Evolutionary conservation across 2,888 invertebrate species (phyloP).

Genomic region (Polyommatus icarus): DNA sequence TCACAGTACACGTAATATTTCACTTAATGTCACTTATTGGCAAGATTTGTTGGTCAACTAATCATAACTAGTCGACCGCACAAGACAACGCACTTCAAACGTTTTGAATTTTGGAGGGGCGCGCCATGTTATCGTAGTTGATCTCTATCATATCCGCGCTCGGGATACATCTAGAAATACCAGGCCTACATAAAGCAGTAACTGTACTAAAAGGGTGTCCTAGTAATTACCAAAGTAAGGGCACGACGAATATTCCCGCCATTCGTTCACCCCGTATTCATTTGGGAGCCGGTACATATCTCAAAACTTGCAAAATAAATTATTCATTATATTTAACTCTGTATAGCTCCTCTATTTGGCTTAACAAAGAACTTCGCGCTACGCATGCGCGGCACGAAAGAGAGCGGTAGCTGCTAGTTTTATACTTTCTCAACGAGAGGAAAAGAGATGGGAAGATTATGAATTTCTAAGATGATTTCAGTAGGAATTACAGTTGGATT

Average conservation of each 20-base stretch:
- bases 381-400: conserved; percentile 52
- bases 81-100: too few species aligned
- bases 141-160: too few species aligned
- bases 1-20: too few species aligned
- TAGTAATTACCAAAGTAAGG: conserved; percentile 1
- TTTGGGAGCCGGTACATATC: conserved; percentile 27
- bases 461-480: conserved; percentile 48
- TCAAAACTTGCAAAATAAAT: conserved; percentile 32
- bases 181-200: not conserved
- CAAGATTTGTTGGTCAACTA: too few species aligned
- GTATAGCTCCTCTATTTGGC: conserved; percentile 28
- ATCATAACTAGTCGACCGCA: too few species aligned
- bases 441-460: conserved; percentile 48
- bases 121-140: too few species aligned
- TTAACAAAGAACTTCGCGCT: conserved; percentile 25
- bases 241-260: not conserved
- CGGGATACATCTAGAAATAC: too few species aligned
- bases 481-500: conserved; percentile 22
- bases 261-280: conserved; percentile 24
- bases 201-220: conserved; percentile 4
- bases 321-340: conserved; percentile 33
- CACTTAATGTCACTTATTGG: too few species aligned
- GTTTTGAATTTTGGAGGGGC: too few species aligned
- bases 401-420: conserved; percentile 48
- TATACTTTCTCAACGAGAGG: conserved; percentile 34